These are phyloP conservation scores for Lophotis ruficrista DNA, from an alignment of 2,113 vertebrate species.

Conservation along the genomic window DNA sequence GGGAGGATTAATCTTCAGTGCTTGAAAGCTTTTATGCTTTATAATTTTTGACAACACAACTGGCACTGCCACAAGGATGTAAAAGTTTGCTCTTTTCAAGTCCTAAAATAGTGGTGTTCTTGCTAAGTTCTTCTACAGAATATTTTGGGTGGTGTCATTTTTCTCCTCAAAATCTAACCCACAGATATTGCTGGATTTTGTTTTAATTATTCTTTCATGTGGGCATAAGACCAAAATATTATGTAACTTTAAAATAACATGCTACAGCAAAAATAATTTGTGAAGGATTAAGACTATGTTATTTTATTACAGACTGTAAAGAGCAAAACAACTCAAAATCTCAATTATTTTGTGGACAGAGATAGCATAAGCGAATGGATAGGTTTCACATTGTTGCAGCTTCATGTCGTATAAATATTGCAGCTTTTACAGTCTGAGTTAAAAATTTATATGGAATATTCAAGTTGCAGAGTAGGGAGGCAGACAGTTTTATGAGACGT, in stretches of 20 bases:
- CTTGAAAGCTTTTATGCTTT: constrained; percentile 79
- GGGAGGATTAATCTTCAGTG: constrained; percentile 81
- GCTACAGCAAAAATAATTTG: not conserved
- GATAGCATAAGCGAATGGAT: not conserved
- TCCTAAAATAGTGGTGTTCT: constrained; percentile 6
- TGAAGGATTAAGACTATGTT: not conserved
- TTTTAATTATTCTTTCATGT: not conserved
- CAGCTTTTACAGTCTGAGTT: constrained; percentile 11
- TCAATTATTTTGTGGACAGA: not conserved
- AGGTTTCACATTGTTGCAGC: not conserved
- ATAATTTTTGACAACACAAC: constrained; percentile 79
- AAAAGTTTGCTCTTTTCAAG: constrained; percentile 61
- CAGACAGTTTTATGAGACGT: not conserved
- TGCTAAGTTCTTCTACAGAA: constrained; percentile 16
- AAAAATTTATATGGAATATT: constrained; percentile 37
- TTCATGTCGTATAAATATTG: not conserved
- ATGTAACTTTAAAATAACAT: not conserved
- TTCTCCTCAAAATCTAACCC: constrained; percentile 5
- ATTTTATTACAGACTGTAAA: not conserved
- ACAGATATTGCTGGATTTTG: not conserved
- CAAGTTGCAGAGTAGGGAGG: not conserved
- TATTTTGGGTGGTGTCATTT: not conserved
- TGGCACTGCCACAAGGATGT: constrained; percentile 57
- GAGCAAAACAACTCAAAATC: not conserved
- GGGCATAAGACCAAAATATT: not conserved